These are phyloP conservation scores for Prionace glauca DNA, from an alignment of 2,797 vertebrate genomes.

Conservation along the genomic window DNA sequence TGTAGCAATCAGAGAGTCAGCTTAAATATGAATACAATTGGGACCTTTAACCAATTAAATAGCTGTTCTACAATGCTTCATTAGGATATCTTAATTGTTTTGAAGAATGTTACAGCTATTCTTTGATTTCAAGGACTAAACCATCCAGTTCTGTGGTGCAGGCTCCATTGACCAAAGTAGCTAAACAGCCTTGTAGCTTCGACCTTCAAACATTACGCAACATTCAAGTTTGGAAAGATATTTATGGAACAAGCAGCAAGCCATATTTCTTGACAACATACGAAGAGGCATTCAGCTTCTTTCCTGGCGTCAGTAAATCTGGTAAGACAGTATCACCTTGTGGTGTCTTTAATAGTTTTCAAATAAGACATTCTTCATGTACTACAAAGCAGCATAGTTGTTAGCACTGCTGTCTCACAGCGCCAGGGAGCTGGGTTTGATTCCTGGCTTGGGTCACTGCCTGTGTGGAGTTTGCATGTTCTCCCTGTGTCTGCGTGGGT, in stretches of 20 bases:
- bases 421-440: no score
- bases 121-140: conserved; percentile 15
- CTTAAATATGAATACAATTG: neutral
- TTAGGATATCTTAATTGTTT: neutral
- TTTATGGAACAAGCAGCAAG: neutral
- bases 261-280: neutral
- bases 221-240: neutral
- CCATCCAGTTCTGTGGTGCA: neutral
- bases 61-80: neutral
- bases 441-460: no score
- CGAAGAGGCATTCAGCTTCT: neutral
- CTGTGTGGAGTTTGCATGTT: no score
- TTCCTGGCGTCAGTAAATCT: neutral
- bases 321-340: neutral
- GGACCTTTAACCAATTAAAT: neutral
- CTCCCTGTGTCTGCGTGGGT: no score
- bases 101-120: neutral
- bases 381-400: neutral
- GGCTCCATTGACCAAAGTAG: neutral
- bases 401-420: no score
- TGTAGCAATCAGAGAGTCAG: neutral
- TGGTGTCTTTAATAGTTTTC: neutral
- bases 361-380: neutral
- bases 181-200: neutral
- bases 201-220: neutral